Evolutionary conservation across 2,113 vertebrate species (phyloP).

Genomic region (Polypterus bichir): DNA sequence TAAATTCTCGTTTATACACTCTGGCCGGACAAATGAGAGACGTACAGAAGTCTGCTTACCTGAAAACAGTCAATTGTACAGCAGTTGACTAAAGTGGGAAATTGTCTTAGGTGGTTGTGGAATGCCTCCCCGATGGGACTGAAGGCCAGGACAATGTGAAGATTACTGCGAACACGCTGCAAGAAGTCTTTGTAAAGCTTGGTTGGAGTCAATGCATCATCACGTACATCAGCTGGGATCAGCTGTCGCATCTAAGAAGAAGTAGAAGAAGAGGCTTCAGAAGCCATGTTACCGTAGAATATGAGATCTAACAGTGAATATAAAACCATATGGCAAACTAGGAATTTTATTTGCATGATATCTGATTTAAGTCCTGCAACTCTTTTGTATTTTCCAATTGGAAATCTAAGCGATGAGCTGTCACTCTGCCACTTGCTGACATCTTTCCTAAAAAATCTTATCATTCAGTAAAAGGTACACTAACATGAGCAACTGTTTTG

Average conservation of each 20-base stretch:
- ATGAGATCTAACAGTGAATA: no score
- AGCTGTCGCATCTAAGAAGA: conserved; percentile 24
- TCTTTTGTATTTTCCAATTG: no score
- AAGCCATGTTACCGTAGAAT: no score
- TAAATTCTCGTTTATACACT: no score
- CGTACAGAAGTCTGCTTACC: conserved; percentile 13
- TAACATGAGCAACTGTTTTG: no score
- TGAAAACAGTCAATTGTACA: conserved; percentile 30
- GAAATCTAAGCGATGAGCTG: no score
- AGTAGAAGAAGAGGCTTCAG: conserved; percentile 7
- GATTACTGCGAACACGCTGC: conserved; percentile 27
- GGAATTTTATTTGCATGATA: no score
- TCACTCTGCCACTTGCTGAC: no score
- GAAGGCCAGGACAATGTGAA: conserved; percentile 21
- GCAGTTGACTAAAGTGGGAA: conserved; percentile 22
- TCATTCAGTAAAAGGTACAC: no score
- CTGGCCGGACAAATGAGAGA: not conserved
- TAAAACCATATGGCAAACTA: no score
- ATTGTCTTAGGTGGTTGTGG: conserved; percentile 25
- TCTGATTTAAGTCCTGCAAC: no score
- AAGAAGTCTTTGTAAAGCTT: conserved; percentile 30
- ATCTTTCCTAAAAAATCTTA: no score
- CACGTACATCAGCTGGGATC: conserved; percentile 28
- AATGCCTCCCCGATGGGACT: conserved; percentile 23
- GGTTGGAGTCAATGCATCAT: conserved; percentile 23